phyloP scores from a whole-genome alignment of 2,797 vertebrate species.

The Gastrophryne carolinensis region DNA sequence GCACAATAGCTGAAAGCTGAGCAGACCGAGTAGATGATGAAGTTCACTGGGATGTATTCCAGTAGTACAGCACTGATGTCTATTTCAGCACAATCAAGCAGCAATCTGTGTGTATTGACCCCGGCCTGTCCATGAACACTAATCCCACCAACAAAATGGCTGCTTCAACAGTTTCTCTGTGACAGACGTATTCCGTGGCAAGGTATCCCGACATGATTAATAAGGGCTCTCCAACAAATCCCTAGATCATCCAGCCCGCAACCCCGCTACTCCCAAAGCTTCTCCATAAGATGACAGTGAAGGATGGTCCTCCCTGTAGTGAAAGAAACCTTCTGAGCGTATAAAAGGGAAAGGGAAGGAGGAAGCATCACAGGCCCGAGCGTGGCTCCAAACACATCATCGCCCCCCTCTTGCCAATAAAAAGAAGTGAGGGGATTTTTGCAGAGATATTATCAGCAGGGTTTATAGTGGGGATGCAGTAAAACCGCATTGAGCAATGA shows the following conservation, averaged over 20 bases:
- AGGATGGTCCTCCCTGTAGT: constrained; percentile 62
- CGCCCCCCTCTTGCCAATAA: constrained; percentile 37
- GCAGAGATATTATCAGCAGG: constrained; percentile 63
- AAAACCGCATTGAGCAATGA: constrained; percentile 53
- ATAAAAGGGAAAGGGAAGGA: constrained; percentile 62
- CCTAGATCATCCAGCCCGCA: not conserved
- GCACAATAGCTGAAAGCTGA: too few species aligned
- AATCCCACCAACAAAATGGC: not conserved
- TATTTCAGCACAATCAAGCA: too few species aligned
- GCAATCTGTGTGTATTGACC: too few species aligned
- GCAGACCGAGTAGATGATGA: too few species aligned
- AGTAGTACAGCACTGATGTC: too few species aligned
- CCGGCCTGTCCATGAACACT: not conserved
- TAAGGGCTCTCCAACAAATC: not conserved
- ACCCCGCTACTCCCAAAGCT: not conserved
- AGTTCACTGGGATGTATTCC: too few species aligned
- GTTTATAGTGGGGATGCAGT: constrained; percentile 65
- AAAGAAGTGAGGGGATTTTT: constrained; percentile 52
- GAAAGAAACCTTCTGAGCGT: constrained; percentile 57
- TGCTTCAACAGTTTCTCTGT: not conserved
- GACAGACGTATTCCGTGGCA: not conserved
- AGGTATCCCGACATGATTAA: not conserved
- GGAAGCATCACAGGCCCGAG: constrained; percentile 54
- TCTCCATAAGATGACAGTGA: constrained; percentile 57
- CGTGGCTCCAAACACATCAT: constrained; percentile 56